These are phyloP conservation scores for Anaspis maculata DNA, from an alignment of 2,888 invertebrate species.

Conservation along the genomic window DNA sequence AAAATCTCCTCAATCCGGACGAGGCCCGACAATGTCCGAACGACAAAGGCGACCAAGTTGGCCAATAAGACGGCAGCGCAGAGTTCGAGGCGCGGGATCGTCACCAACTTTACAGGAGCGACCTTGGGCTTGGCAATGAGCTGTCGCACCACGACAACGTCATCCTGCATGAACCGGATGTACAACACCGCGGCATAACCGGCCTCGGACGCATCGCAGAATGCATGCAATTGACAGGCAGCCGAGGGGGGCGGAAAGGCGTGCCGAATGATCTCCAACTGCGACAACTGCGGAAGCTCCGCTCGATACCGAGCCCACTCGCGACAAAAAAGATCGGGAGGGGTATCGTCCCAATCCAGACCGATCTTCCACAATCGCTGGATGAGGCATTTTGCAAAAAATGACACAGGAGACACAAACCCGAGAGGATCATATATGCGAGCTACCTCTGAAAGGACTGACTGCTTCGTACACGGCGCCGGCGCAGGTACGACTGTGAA, in stretches of 20 bases:
- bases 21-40: too few relatives aligned
- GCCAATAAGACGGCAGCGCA: too few relatives aligned
- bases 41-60: too few relatives aligned
- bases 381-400: conserved; percentile 20
- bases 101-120: too few relatives aligned
- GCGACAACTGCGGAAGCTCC: conserved; percentile 3
- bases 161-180: not conserved
- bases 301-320: conserved; percentile 8
- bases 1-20: too few relatives aligned
- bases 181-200: conserved; percentile 1
- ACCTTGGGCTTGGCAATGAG: not conserved
- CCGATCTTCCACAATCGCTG: conserved; percentile 16
- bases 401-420: conserved; percentile 16
- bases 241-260: not conserved
- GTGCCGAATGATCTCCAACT: conserved; percentile 5
- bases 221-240: not conserved
- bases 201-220: not conserved
- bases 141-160: not conserved
- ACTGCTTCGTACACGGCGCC: conserved; percentile 19
- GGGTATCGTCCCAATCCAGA: conserved; percentile 12
- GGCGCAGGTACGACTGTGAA: conserved; percentile 1
- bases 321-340: conserved; percentile 4
- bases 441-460: conserved; percentile 17
- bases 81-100: too few relatives aligned
- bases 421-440: conserved; percentile 20